Evolutionary conservation across 2,888 invertebrate genomes (phyloP).

Genomic region (Heteromyza rotundicornis): DNA sequence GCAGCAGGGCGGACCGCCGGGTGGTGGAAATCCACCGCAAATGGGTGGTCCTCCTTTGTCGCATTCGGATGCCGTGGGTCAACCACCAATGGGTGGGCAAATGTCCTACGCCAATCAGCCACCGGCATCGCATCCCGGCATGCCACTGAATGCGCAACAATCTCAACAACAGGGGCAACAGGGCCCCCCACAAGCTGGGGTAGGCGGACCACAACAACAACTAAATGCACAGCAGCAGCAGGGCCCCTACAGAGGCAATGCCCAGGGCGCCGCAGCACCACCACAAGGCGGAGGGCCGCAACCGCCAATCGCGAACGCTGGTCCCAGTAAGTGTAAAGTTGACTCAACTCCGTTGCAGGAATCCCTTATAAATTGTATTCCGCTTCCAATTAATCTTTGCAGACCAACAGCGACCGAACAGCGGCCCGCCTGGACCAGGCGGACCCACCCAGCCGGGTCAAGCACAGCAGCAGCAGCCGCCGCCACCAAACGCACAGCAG

Average conservation of each 20-base stretch:
- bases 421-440: constrained; percentile 51
- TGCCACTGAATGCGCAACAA: constrained; percentile 55
- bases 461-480: constrained; percentile 36
- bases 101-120: constrained; percentile 54
- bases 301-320: constrained; percentile 37
- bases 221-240: constrained; percentile 39
- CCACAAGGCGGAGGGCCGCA: constrained; percentile 36
- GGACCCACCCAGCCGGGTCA: constrained; percentile 39
- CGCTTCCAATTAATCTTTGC: constrained; percentile 12
- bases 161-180: constrained; percentile 39
- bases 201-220: constrained; percentile 36
- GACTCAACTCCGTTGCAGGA: too few relatives aligned
- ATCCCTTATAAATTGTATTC: too few relatives aligned
- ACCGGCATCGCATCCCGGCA: constrained; percentile 50
- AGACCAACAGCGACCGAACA: constrained; percentile 67
- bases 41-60: constrained; percentile 40
- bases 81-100: constrained; percentile 42
- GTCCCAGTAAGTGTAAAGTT: constrained; percentile 48
- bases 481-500: constrained; percentile 48
- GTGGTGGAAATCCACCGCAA: constrained; percentile 43
- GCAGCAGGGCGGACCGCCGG: constrained; percentile 65
- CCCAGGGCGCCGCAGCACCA: constrained; percentile 37
- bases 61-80: constrained; percentile 43
- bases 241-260: constrained; percentile 46
- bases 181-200: constrained; percentile 35